phyloP scores from a whole-genome alignment of 2,797 vertebrate genomes.

The Typhlichthys subterraneus region DNA sequence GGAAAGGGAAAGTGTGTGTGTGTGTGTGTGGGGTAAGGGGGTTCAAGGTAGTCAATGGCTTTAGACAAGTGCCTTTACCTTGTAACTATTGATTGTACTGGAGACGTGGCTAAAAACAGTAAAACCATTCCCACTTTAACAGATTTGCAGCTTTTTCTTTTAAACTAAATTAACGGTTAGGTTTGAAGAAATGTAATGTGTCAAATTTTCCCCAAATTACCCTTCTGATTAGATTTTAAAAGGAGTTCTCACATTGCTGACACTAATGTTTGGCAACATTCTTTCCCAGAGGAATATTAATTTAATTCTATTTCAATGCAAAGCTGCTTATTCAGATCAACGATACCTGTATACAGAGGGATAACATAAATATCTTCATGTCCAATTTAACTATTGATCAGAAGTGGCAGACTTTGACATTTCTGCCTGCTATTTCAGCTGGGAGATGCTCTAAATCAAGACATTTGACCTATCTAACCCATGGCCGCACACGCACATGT shows the following conservation, averaged over 20 bases:
- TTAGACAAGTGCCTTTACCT: background rate
- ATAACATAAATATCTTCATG: slow-evolving; percentile 46
- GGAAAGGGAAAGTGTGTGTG: too few species aligned
- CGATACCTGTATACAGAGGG: background rate
- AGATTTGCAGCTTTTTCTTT: background rate
- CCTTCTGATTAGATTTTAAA: background rate
- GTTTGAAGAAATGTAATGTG: background rate
- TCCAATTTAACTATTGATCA: slow-evolving; percentile 72
- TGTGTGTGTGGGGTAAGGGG: too few species aligned
- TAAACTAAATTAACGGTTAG: background rate
- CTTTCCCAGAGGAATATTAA: background rate
- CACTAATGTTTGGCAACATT: background rate
- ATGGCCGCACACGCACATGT: slow-evolving; percentile 2
- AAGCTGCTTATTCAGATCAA: background rate
- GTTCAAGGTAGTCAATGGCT: background rate
- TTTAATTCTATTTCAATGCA: background rate
- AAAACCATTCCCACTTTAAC: too few species aligned
- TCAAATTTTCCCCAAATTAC: background rate
- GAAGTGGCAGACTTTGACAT: slow-evolving; percentile 67
- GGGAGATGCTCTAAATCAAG: slow-evolving; percentile 60
- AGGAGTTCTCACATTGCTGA: too few species aligned
- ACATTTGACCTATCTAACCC: slow-evolving; percentile 72
- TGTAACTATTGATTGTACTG: background rate
- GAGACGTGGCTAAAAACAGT: background rate
- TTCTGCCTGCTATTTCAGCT: slow-evolving; percentile 67